Percentiles rank a stretch among this genome's conserved stretches.
phyloP scores from a whole-genome alignment of 2,888 invertebrate genomes.

The Callimorpha dominula region DNA sequence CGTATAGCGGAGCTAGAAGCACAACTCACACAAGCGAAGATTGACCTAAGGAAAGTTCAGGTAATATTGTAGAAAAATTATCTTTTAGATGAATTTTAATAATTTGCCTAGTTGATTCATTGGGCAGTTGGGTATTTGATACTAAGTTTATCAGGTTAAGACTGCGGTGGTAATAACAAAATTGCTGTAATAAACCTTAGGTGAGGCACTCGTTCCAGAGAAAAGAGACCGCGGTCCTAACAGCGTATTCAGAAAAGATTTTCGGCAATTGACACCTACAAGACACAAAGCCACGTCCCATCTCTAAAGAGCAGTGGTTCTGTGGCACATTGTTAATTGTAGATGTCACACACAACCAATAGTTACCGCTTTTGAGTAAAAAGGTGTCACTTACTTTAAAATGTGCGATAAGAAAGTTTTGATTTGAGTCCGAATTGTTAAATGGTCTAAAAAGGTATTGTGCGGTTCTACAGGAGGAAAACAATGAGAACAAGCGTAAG shows the following conservation, averaged over 20 bases:
- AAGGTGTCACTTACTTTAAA: too few species aligned
- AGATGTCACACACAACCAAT: background rate
- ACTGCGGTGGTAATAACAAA: too few species aligned
- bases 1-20: conserved; percentile 94
- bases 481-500: conserved; percentile 82
- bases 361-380: too few species aligned
- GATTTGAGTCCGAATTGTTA: background rate
- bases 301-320: background rate
- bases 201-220: too few species aligned
- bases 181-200: too few species aligned
- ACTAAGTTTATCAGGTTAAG: background rate
- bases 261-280: too few species aligned
- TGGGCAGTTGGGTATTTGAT: background rate
- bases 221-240: too few species aligned
- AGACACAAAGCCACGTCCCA: too few species aligned
- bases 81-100: background rate
- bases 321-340: background rate
- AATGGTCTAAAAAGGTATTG: background rate
- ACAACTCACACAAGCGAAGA: conserved; percentile 91
- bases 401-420: too few species aligned
- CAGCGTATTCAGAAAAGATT: too few species aligned
- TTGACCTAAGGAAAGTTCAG: conserved; percentile 91
- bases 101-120: background rate
- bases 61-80: conserved; percentile 60
- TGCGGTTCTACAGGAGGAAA: conserved; percentile 69